Conservation (phyloP, 2,888 invertebrate species). For the Catocala fraxini region DNA sequence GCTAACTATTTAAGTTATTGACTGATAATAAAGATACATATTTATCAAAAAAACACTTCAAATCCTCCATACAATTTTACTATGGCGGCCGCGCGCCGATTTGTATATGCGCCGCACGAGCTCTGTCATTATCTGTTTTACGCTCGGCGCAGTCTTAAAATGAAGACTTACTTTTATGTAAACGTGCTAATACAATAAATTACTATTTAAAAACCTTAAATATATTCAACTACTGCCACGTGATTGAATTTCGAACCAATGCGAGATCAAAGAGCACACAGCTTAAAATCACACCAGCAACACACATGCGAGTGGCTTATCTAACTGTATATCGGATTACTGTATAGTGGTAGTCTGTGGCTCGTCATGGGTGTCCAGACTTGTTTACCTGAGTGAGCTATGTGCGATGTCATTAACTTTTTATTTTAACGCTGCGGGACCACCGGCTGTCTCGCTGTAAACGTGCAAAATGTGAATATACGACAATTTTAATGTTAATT, state of each 20-base stretch:
- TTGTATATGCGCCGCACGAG: no score
- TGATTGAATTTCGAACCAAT: neutral
- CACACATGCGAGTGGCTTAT: slow-evolving; percentile 16
- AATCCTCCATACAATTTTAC: no score
- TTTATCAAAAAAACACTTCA: no score
- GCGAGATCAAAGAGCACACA: slow-evolving; percentile 5
- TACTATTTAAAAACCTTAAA: neutral
- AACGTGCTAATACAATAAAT: no score
- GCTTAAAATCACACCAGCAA: neutral
- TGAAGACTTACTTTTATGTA: no score
- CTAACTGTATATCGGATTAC: slow-evolving; percentile 44
- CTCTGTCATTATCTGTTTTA: no score
- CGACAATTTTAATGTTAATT: slow-evolving; percentile 8
- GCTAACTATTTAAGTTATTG: no score
- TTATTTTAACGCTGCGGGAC: slow-evolving; percentile 61
- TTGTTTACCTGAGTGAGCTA: slow-evolving; percentile 69
- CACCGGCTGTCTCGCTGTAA: slow-evolving; percentile 31
- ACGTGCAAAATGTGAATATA: slow-evolving; percentile 31
- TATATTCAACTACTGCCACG: neutral
- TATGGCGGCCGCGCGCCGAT: no score
- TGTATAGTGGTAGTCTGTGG: slow-evolving; percentile 38
- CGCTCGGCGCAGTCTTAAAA: no score
- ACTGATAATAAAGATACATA: no score
- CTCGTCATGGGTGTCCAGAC: slow-evolving; percentile 71
- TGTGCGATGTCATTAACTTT: slow-evolving; percentile 68